Evolutionary conservation across 2,888 invertebrate species (phyloP).

Genomic region (Drosophila meridiana): DNA sequence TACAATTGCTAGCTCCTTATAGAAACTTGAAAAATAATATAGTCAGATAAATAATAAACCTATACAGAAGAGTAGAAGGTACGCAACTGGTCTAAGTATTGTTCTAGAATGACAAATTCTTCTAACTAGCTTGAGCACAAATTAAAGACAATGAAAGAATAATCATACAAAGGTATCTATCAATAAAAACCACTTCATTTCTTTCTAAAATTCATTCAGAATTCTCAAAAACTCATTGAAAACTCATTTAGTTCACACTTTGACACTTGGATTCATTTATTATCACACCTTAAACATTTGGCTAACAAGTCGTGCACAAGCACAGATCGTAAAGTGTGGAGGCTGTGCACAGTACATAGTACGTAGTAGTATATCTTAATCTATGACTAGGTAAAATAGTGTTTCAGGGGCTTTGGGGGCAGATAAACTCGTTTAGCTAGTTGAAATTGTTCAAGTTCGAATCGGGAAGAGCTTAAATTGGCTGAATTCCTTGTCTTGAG

Average conservation of each 20-base stretch:
- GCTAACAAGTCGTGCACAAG: constrained; percentile 17
- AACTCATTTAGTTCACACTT: neutral
- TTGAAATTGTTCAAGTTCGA: constrained; percentile 26
- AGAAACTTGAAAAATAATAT: too few relatives aligned
- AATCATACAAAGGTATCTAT: too few relatives aligned
- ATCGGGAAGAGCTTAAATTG: constrained; percentile 9
- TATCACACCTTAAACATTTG: constrained; percentile 62
- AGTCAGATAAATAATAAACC: too few relatives aligned
- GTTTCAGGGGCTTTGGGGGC: neutral
- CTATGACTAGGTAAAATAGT: constrained; percentile 22
- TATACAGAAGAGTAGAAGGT: too few relatives aligned
- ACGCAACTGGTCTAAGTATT: too few relatives aligned
- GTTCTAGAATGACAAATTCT: too few relatives aligned
- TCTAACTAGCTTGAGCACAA: too few relatives aligned
- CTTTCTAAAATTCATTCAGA: too few relatives aligned
- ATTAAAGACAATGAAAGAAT: too few relatives aligned
- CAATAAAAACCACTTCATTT: too few relatives aligned
- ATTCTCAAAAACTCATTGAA: neutral
- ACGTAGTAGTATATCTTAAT: constrained; percentile 11
- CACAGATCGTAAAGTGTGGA: neutral
- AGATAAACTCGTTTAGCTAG: constrained; percentile 35
- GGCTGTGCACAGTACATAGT: constrained; percentile 4
- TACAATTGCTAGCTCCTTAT: too few relatives aligned
- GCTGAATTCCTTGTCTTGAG: constrained; percentile 15
- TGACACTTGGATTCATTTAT: constrained; percentile 52